Percentiles rank a stretch among this genome's conserved stretches.
Evolutionary conservation across 2,888 invertebrate genomes (phyloP).

Genomic region (Mesorhabditis belari): DNA sequence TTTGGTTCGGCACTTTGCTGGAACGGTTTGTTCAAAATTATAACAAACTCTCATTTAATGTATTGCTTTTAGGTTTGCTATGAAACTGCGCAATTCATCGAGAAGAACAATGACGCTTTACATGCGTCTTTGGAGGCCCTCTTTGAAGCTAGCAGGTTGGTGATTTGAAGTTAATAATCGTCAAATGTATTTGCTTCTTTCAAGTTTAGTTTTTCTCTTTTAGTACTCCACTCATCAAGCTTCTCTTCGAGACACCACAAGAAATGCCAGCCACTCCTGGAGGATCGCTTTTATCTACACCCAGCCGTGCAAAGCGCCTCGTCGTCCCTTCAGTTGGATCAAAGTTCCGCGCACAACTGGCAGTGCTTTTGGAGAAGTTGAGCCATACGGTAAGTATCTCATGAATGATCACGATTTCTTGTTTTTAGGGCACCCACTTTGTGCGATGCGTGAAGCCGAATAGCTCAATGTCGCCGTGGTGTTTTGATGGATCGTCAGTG

Average conservation of each 20-base stretch:
- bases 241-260: not conserved
- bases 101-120: constrained; percentile 95
- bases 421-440: constrained; percentile 81
- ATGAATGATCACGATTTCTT: not conserved
- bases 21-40: constrained; percentile 88
- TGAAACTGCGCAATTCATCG: constrained; percentile 94
- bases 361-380: constrained; percentile 84
- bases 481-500: constrained; percentile 60
- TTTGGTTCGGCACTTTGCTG: constrained; percentile 88
- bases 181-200: not conserved
- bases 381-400: constrained; percentile 65
- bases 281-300: too few relatives aligned
- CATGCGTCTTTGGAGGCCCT: constrained; percentile 88
- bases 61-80: too few relatives aligned
- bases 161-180: too few relatives aligned
- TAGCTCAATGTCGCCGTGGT: constrained; percentile 69
- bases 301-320: constrained; percentile 54
- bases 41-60: too few relatives aligned
- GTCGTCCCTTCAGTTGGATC: constrained; percentile 85
- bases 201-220: not conserved
- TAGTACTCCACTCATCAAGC: not conserved
- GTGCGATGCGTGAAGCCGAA: constrained; percentile 96
- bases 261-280: not conserved
- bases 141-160: constrained; percentile 63
- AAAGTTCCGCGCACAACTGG: constrained; percentile 85